phyloP scores from a whole-genome alignment of 2,888 invertebrate species.

The Schrankia costaestrigalis region DNA sequence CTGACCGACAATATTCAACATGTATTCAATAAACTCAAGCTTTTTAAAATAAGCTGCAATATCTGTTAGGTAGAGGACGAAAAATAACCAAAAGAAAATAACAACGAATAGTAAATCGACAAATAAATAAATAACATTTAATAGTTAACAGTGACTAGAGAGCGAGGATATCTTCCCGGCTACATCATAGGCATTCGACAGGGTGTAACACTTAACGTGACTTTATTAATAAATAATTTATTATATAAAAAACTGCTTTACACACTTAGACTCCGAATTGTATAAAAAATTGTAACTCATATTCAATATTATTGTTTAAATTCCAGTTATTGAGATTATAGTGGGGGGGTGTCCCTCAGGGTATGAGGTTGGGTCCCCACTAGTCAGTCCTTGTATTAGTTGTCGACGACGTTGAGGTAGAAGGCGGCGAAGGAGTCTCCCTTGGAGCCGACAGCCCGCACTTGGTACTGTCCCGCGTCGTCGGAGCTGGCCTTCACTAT shows the following conservation, averaged over 20 bases:
- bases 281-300: constrained; percentile 69
- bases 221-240: constrained; percentile 68
- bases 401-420: constrained; percentile 88
- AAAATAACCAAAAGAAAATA: constrained; percentile 44
- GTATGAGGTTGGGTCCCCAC: constrained; percentile 44
- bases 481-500: constrained; percentile 86
- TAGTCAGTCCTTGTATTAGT: constrained; percentile 56
- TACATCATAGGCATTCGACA: constrained; percentile 70
- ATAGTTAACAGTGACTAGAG: constrained; percentile 75
- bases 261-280: constrained; percentile 72
- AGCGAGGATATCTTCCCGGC: constrained; percentile 50
- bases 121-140: constrained; percentile 61
- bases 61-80: constrained; percentile 64
- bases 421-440: constrained; percentile 92
- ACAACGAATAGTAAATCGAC: constrained; percentile 41
- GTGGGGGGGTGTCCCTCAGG: constrained; percentile 48
- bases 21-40: constrained; percentile 72
- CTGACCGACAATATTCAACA: constrained; percentile 50
- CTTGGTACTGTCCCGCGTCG: constrained; percentile 94
- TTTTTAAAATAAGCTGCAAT: constrained; percentile 63
- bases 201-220: constrained; percentile 75
- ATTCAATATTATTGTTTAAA: constrained; percentile 49
- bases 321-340: constrained; percentile 37
- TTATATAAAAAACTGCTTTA: constrained; percentile 64
- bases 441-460: constrained; percentile 91